A percentile compares a stretch with the other conserved stretches of the same genome.
These are phyloP conservation scores for Cacoxenus indagator DNA, from an alignment of 2,888 invertebrate genomes.

Conservation along the genomic window DNA sequence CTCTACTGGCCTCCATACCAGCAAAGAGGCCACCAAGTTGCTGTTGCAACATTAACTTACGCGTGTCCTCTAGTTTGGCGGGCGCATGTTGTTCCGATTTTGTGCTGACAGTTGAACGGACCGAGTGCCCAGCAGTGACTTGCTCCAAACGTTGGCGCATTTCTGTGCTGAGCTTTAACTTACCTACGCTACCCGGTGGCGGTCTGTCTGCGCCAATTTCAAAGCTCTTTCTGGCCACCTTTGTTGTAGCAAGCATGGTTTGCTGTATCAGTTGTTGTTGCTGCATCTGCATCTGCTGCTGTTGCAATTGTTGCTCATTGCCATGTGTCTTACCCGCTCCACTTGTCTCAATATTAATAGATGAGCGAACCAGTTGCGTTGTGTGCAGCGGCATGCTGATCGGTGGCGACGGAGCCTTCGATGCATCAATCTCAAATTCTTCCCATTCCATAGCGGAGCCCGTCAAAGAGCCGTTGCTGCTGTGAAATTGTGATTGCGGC, in stretches of 20 bases:
- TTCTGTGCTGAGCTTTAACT: conserved; percentile 89
- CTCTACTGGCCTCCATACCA: conserved; percentile 44
- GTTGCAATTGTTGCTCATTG: conserved; percentile 50
- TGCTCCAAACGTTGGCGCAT: conserved; percentile 91
- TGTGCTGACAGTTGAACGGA: conserved; percentile 82
- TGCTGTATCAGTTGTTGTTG: conserved; percentile 36
- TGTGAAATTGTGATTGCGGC: conserved; percentile 74
- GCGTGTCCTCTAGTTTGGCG: conserved; percentile 87
- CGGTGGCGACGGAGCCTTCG: conserved; percentile 63
- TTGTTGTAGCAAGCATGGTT: conserved; percentile 43
- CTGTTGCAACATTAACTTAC: conserved; percentile 87
- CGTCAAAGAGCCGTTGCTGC: conserved; percentile 62
- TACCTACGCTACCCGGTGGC: conserved; percentile 90
- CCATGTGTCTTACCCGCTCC: conserved; percentile 7
- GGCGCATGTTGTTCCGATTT: conserved; percentile 79
- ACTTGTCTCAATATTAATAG: conserved; percentile 61
- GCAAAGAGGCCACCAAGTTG: conserved; percentile 78
- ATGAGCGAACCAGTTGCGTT: conserved; percentile 55
- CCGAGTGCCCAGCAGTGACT: conserved; percentile 90
- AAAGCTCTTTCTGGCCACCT: conserved; percentile 74
- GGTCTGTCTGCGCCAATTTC: conserved; percentile 87
- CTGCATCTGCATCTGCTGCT: conserved; percentile 20
- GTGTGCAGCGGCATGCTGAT: conserved; percentile 41
- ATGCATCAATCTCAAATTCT: conserved; percentile 82
- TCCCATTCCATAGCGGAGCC: conserved; percentile 83